Evolutionary conservation across 2,113 vertebrate genomes (phyloP).

Genomic region (Trematocara marginatum): DNA sequence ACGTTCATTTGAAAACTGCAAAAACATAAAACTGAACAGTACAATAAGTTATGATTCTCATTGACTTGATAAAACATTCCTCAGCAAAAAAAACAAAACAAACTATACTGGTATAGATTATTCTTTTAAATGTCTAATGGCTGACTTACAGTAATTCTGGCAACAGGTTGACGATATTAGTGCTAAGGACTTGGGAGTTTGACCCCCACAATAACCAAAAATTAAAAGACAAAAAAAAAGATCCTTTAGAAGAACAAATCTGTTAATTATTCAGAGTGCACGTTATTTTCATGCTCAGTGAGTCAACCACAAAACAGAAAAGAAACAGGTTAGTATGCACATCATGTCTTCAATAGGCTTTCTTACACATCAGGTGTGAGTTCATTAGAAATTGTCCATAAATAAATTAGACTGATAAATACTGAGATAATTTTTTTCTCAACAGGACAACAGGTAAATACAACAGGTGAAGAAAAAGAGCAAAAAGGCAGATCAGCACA

Average conservation of each 20-base stretch:
- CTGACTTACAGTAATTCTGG: background rate
- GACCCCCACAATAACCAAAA: background rate
- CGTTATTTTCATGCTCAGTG: background rate
- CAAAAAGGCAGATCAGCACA: background rate
- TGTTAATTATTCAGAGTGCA: background rate
- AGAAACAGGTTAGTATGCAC: background rate
- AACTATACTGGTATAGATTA: background rate
- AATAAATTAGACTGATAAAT: background rate
- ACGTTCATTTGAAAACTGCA: background rate
- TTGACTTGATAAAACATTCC: background rate
- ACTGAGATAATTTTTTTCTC: constrained; percentile 4
- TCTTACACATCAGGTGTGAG: background rate
- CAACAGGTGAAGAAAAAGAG: background rate
- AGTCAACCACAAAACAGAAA: background rate
- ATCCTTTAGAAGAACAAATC: background rate
- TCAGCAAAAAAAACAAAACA: background rate
- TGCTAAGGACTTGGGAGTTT: background rate
- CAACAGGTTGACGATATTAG: background rate
- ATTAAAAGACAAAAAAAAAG: background rate
- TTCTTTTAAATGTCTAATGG: background rate
- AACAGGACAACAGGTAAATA: background rate
- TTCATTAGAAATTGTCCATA: background rate
- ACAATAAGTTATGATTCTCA: background rate
- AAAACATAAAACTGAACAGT: background rate
- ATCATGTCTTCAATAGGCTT: background rate